These are phyloP conservation scores for Neoarius graeffei DNA, from an alignment of 2,113 vertebrate species.

Conservation along the genomic window DNA sequence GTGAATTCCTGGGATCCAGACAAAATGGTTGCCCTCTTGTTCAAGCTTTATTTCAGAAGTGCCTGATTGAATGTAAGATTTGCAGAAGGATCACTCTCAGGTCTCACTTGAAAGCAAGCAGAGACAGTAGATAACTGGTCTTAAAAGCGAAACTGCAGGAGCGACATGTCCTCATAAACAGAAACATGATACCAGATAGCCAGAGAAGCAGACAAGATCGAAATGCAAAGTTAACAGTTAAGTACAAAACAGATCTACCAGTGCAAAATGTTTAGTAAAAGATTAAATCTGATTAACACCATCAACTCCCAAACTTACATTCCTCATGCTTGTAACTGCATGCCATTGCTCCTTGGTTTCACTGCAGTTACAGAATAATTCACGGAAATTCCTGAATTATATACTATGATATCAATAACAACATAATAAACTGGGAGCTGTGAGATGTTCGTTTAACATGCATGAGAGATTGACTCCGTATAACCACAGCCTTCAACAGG, in stretches of 20 bases:
- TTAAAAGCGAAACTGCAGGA: constrained; percentile 24
- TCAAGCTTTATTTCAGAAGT: constrained; percentile 68
- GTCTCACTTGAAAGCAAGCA: constrained; percentile 66
- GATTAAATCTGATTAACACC: not conserved
- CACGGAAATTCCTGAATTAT: not conserved
- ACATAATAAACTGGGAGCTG: not conserved
- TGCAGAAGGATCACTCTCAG: constrained; percentile 46
- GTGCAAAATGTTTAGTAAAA: constrained; percentile 5
- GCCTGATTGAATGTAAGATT: constrained; percentile 60
- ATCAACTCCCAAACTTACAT: not conserved
- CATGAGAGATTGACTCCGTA: not conserved
- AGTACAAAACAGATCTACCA: constrained; percentile 17
- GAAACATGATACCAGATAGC: constrained; percentile 34
- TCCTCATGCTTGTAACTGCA: constrained; percentile 1
- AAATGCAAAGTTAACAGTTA: not conserved
- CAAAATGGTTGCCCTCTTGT: constrained; percentile 60
- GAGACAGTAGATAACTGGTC: constrained; percentile 60
- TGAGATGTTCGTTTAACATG: not conserved
- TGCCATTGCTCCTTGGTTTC: not conserved
- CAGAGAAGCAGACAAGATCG: not conserved
- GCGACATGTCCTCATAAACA: constrained; percentile 12
- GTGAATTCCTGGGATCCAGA: constrained; percentile 36
- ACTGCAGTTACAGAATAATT: not conserved
- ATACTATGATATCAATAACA: not conserved
- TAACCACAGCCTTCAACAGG: not conserved